These are phyloP conservation scores for Bedellia somnulentella DNA, from an alignment of 2,888 invertebrate species.

Conservation along the genomic window DNA sequence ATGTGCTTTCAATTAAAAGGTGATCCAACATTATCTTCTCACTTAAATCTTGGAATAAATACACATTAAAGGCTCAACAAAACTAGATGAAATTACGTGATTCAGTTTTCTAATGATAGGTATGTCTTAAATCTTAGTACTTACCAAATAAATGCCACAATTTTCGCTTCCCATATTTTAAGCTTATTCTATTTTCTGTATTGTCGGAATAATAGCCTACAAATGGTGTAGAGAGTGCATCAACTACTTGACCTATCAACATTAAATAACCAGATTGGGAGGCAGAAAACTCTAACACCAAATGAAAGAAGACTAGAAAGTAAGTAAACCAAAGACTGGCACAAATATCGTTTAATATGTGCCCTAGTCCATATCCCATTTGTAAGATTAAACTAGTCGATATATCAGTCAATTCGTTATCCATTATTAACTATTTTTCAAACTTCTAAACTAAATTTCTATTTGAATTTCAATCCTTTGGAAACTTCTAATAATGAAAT, in stretches of 20 bases:
- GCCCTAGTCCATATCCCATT: constrained; percentile 75
- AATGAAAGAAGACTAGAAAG: constrained; percentile 77
- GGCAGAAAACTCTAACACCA: constrained; percentile 59
- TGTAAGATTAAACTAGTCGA: constrained; percentile 41
- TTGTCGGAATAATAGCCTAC: constrained; percentile 84
- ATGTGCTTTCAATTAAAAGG: too few relatives aligned
- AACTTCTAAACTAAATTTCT: neutral
- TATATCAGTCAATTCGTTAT: constrained; percentile 46
- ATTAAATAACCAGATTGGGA: constrained; percentile 66
- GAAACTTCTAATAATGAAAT: too few relatives aligned
- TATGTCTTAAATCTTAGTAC: too few relatives aligned
- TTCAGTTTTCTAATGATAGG: too few relatives aligned
- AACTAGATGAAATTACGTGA: too few relatives aligned
- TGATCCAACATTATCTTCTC: too few relatives aligned
- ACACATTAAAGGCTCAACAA: too few relatives aligned
- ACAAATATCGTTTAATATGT: constrained; percentile 89
- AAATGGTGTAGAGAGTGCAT: constrained; percentile 85
- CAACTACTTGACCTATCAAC: constrained; percentile 82
- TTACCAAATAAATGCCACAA: constrained; percentile 88
- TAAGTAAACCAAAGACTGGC: constrained; percentile 96
- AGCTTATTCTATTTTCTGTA: constrained; percentile 65
- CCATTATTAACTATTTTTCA: constrained; percentile 24
- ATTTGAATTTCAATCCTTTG: neutral
- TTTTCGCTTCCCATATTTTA: constrained; percentile 79
- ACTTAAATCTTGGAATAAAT: too few relatives aligned